Evolutionary conservation across 2,888 invertebrate genomes (phyloP).

Genomic region (Metalampra italica): DNA sequence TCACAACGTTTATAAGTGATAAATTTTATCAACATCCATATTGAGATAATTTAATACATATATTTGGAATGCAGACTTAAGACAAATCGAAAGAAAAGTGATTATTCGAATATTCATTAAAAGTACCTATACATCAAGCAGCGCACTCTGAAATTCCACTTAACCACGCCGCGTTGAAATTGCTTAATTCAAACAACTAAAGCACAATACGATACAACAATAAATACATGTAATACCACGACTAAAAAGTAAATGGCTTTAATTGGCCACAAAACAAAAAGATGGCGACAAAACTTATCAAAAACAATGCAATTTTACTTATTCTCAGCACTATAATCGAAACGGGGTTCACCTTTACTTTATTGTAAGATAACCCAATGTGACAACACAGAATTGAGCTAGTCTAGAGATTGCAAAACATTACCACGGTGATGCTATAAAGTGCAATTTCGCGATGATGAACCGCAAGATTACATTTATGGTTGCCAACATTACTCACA

Average conservation of each 20-base stretch:
- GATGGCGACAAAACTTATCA: neutral
- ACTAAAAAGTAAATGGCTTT: neutral
- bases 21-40: constrained; percentile 17
- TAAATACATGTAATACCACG: constrained; percentile 1
- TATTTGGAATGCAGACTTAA: constrained; percentile 47
- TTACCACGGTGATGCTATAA: neutral
- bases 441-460: neutral
- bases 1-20: constrained; percentile 19
- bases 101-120: constrained; percentile 21
- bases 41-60: constrained; percentile 1
- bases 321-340: neutral
- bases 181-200: constrained; percentile 9
- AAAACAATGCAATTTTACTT: neutral
- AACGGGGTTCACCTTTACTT: neutral
- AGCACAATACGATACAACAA: constrained; percentile 4
- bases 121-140: constrained; percentile 26
- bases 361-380: neutral
- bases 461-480: neutral
- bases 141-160: constrained; percentile 20
- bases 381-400: neutral
- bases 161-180: constrained; percentile 13
- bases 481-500: neutral
- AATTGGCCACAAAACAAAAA: neutral
- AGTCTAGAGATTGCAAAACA: neutral
- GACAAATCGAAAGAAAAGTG: constrained; percentile 24